Base-by-base conservation (phyloP, 2,797 vertebrate genomes). In the Girardinus metallicus region DNA sequence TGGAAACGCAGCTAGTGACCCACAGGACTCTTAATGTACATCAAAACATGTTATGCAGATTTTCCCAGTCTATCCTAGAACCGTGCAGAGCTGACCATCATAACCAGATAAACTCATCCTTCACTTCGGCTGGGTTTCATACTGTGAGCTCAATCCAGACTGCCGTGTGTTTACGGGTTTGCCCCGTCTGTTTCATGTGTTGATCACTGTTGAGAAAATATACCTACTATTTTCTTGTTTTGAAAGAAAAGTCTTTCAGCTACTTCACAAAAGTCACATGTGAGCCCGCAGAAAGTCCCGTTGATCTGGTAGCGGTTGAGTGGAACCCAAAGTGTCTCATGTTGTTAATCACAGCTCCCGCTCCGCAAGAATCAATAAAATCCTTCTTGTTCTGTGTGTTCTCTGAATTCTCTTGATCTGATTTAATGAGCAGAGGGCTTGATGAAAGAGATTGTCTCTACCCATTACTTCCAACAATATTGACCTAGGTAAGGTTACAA, bases 291-390 rank as follows among this genome's bases (percentile, higher is more conserved):
- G 57, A 34, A 62, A 62, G 29, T n/a, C 29, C 29, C 3, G 60
- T 34, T 16, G 29, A 34, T 62, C 29, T 62, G 6, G 60, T 18
- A 31, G 29, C 31, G 15, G 29, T 62, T 18, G 29, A 62, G 31
- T 62, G 60, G 60, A 34, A 62, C 62, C 11, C 41, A 41, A 43
- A n/a, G 68, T 44, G 68, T 71, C 15, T 36, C 26, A 29, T 7
- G 29, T 62, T 31, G 41, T 79, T 72, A 43, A 36, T 79, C 83
- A 73, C 41, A 23, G n/a, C 73, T 75, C 55, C n/a, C 46, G 43
- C 66, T 73, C 51, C 41, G 76, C 57, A 71, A 73, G 60, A 68
- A 66, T 78, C 77, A 88, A 82, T 87, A 83, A 87, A 88, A 83
- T 75, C 6, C 11, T 43, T 55, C 60, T 39, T 36, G 53, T 34